Base-by-base conservation (phyloP, 2,797 vertebrate genomes). In the Hybognathus amarus region DNA sequence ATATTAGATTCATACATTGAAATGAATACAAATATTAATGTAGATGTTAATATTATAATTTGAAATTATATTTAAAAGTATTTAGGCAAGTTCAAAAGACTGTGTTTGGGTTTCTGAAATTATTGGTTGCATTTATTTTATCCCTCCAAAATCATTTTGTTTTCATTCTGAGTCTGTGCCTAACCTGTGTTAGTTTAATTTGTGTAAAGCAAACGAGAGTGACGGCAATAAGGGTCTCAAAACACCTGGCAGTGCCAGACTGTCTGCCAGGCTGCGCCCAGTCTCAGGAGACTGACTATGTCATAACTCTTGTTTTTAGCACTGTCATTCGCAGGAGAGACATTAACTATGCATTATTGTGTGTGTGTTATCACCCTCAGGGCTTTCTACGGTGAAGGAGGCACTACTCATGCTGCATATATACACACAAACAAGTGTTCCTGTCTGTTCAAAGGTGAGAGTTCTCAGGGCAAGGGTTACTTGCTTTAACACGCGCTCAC, bases 371-470 rank as follows among this genome's bases (percentile, higher is more conserved):
- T 64, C 66, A 78, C 61, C 75, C 40, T 45, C n/a, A 78, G 76
- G 59, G 42, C 18, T 52, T 64, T 70, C 24, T 61, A 42, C 5
- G 0, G 2, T 47, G 42, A 77, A 76, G 54, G 36, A 30, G 42
- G 24, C 13, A 67, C 30, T 69, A 81, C 77, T 36, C 6, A 24
- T 36, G 22, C 47, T 6, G 61, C 45, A 40, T 59, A 81, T 20
- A 80, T 12, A 52, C 74, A 69, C 36, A 42, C 18, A 54, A 33
- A 54, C 77, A 68, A 17, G 18, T 75, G 77, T 27, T 80, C 38
- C 50, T 74, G 70, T 66, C 47, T 18, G 24, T 85, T 76, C 63
- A 84, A 61, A 74, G 61, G 50, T 85, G 63, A 80, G 45, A 22
- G 69, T 30, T 64, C n/a, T 76, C 36, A 61, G 63, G 67, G 12